A percentile compares a stretch with the other conserved stretches of the same genome.
These are phyloP conservation scores for Liodrosophila aerea DNA, from an alignment of 2,888 invertebrate species.

Conservation along the genomic window DNA sequence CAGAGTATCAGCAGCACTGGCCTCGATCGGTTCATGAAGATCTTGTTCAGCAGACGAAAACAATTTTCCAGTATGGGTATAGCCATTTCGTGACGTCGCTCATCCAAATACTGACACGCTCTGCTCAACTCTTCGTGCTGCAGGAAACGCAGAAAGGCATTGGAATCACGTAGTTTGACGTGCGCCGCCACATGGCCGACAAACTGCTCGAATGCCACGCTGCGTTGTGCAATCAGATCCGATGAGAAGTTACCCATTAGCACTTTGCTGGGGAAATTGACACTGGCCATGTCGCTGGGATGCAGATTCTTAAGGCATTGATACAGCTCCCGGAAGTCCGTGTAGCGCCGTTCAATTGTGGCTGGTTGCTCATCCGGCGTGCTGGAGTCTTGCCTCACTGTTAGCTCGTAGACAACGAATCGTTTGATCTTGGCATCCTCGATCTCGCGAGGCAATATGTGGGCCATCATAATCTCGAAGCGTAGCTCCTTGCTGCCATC, in stretches of 20 bases:
- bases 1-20: constrained; percentile 87
- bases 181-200: constrained; percentile 85
- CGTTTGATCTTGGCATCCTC: constrained; percentile 84
- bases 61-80: constrained; percentile 86
- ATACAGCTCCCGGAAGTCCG: constrained; percentile 87
- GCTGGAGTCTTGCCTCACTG: constrained; percentile 84
- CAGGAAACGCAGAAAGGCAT: constrained; percentile 85
- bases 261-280: constrained; percentile 88
- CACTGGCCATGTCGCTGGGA: constrained; percentile 83
- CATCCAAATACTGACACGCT: constrained; percentile 85
- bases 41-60: constrained; percentile 86
- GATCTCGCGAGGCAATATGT: constrained; percentile 85
- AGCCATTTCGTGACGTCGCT: constrained; percentile 85
- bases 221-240: constrained; percentile 86
- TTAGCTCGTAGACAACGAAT: constrained; percentile 87
- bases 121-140: constrained; percentile 86
- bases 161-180: constrained; percentile 84
- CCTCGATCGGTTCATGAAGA: constrained; percentile 86
- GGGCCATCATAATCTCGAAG: constrained; percentile 88
- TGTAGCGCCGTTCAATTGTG: constrained; percentile 88
- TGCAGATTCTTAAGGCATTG: constrained; percentile 85
- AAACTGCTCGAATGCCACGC: constrained; percentile 86
- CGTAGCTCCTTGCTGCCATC: constrained; percentile 75
- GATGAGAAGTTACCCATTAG: constrained; percentile 88
- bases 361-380: constrained; percentile 85